Percentiles rank a stretch among this genome's conserved stretches.
phyloP scores from a whole-genome alignment of 2,888 invertebrate genomes.

The Drosophila falleni region DNA sequence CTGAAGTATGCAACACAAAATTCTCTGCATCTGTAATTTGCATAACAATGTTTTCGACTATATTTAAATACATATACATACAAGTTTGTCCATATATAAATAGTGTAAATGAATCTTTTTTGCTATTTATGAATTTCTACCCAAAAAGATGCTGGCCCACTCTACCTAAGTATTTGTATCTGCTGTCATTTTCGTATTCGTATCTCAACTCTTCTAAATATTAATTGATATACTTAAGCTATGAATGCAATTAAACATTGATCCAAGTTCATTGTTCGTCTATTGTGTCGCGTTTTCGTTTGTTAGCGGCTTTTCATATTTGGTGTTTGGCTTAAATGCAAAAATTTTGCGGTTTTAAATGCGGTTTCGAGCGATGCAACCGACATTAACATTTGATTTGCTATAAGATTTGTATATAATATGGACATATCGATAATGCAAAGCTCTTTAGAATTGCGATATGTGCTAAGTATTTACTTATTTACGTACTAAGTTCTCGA shows the following conservation, averaged over 20 bases:
- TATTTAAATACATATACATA: slow-evolving; percentile 30
- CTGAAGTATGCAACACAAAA: slow-evolving; percentile 10
- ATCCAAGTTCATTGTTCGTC: slow-evolving; percentile 1
- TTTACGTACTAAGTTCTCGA: slow-evolving; percentile 13
- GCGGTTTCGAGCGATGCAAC: slow-evolving; percentile 7
- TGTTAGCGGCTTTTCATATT: slow-evolving; percentile 18
- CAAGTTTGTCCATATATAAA: slow-evolving; percentile 26
- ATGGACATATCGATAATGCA: slow-evolving; percentile 58
- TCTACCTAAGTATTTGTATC: slow-evolving; percentile 25
- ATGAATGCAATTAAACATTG: slow-evolving; percentile 5
- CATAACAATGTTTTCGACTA: slow-evolving; percentile 25
- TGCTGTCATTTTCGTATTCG: neutral
- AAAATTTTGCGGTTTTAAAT: slow-evolving; percentile 34
- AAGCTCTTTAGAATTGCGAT: slow-evolving; percentile 59
- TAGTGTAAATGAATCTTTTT: slow-evolving; percentile 34
- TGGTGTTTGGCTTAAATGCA: slow-evolving; percentile 51
- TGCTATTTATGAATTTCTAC: slow-evolving; percentile 38
- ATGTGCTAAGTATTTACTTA: slow-evolving; percentile 37
- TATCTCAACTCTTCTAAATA: slow-evolving; percentile 10
- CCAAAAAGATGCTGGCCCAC: slow-evolving; percentile 54
- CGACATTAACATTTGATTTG: slow-evolving; percentile 13
- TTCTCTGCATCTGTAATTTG: slow-evolving; percentile 16
- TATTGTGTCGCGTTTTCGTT: slow-evolving; percentile 15
- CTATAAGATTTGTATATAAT: slow-evolving; percentile 10
- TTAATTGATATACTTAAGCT: slow-evolving; percentile 9